A percentile compares a stretch with the other conserved stretches of the same genome.
These are phyloP conservation scores for Ctenomys sociabilis DNA, from an alignment of 2,113 vertebrate species.

Conservation along the genomic window DNA sequence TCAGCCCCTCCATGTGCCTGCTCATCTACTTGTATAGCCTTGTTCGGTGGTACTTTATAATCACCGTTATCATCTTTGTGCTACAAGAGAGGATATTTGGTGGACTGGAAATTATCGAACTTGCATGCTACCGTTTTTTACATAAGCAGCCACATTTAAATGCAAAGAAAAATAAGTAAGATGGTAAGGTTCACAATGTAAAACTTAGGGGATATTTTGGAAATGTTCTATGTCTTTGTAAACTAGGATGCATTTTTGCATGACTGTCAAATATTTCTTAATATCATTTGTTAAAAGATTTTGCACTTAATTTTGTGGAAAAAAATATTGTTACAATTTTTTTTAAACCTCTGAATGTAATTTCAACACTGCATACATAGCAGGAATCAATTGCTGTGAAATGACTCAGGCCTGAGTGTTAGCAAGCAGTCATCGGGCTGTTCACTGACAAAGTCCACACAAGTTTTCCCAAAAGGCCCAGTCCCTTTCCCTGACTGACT, in stretches of 20 bases:
- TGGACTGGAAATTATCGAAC: constrained; percentile 94
- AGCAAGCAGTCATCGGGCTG: constrained; percentile 72
- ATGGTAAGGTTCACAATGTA: not conserved
- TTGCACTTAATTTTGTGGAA: constrained; percentile 81
- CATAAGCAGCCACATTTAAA: constrained; percentile 81
- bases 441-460: constrained; percentile 70
- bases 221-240: constrained; percentile 73
- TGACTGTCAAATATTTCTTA: constrained; percentile 83
- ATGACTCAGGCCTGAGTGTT: constrained; percentile 76
- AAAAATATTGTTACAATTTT: constrained; percentile 74
- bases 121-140: constrained; percentile 91
- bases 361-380: constrained; percentile 67
- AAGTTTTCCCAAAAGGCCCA: constrained; percentile 61
- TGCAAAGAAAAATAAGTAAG: constrained; percentile 83
- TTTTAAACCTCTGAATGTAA: constrained; percentile 86
- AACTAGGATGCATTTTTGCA: constrained; percentile 84
- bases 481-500: constrained; percentile 18
- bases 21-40: constrained; percentile 90
- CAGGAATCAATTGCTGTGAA: constrained; percentile 78
- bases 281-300: constrained; percentile 81
- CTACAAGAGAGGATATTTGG: constrained; percentile 92
- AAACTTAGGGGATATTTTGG: constrained; percentile 45
- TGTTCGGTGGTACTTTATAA: constrained; percentile 90
- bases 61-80: constrained; percentile 87
- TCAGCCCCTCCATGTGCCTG: constrained; percentile 86